A percentile compares a stretch with the other conserved stretches of the same genome.
These are phyloP conservation scores for Drosophila lacertosa DNA, from an alignment of 1,140 invertebrate genomes.

Conservation along the genomic window DNA sequence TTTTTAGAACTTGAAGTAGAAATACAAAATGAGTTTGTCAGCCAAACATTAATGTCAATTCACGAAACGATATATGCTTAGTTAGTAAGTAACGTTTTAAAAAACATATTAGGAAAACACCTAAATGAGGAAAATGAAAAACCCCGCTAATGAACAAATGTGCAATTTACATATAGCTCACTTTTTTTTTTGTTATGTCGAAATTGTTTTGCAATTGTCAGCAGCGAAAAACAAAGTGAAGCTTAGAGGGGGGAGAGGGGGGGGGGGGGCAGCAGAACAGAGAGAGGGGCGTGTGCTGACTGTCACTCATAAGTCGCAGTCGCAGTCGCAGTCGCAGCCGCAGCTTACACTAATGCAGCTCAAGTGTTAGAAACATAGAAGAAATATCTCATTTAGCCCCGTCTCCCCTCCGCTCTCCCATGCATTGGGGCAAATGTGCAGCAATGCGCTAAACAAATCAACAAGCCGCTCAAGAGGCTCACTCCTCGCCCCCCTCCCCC, in stretches of 20 bases:
- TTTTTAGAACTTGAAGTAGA: background rate
- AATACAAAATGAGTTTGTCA: slow-evolving; percentile 3
- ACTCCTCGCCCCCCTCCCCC: background rate
- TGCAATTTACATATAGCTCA: background rate
- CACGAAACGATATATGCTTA: background rate
- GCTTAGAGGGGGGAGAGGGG: background rate
- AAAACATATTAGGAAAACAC: background rate
- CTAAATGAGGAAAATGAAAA: background rate
- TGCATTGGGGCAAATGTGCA: slow-evolving; percentile 53
- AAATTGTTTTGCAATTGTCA: slow-evolving; percentile 41
- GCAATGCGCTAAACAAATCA: slow-evolving; percentile 57
- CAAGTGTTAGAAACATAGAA: slow-evolving; percentile 78
- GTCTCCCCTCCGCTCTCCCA: background rate
- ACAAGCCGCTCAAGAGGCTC: slow-evolving; percentile 42
- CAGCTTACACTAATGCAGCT: slow-evolving; percentile 80
- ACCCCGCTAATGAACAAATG: slow-evolving; percentile 23
- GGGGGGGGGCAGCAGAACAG: background rate
- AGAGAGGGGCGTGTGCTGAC: slow-evolving; percentile 10
- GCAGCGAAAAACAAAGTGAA: slow-evolving; percentile 9
- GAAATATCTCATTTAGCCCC: slow-evolving; percentile 66
- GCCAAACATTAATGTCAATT: background rate
- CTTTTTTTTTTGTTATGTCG: slow-evolving; percentile 8
- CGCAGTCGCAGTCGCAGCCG: slow-evolving; percentile 23
- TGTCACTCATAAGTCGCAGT: slow-evolving; percentile 27
- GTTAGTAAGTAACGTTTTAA: background rate